These are phyloP conservation scores for Synchiropus splendidus DNA, from an alignment of 2,113 vertebrate species.

Conservation along the genomic window DNA sequence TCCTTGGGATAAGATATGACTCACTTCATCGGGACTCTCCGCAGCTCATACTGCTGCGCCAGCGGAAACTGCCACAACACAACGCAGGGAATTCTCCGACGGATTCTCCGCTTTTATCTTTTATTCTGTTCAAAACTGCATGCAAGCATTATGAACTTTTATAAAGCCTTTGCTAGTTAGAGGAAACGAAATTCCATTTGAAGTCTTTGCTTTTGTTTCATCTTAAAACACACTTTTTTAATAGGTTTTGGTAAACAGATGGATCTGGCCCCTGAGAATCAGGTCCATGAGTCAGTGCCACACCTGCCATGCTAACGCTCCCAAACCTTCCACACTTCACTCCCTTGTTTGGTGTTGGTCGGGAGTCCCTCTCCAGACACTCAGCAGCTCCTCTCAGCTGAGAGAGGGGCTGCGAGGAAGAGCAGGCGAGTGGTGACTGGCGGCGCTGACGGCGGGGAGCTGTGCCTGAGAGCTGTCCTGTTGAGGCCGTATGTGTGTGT, in stretches of 20 bases:
- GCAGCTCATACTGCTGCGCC: slow-evolving; percentile 32
- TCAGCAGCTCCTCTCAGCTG: background rate
- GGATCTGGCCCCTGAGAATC: no score
- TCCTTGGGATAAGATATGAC: slow-evolving; percentile 38
- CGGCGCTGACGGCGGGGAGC: slow-evolving; percentile 19
- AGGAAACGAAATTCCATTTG: slow-evolving; percentile 2
- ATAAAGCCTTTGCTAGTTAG: slow-evolving; percentile 4
- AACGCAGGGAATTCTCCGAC: slow-evolving; percentile 19
- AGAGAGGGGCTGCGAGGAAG: background rate
- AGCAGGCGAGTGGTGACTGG: slow-evolving; percentile 30
- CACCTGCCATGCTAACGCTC: no score
- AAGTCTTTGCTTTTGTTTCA: no score
- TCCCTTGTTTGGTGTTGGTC: no score
- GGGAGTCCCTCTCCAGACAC: background rate
- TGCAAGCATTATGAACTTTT: slow-evolving; percentile 4
- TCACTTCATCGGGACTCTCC: slow-evolving; percentile 34
- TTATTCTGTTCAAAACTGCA: slow-evolving; percentile 26
- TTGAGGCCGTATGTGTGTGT: slow-evolving; percentile 17
- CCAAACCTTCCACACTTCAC: no score
- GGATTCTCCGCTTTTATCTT: slow-evolving; percentile 23
- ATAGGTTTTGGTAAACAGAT: no score
- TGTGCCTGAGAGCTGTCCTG: slow-evolving; percentile 17
- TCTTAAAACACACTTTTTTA: no score
- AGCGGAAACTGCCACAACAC: slow-evolving; percentile 27
- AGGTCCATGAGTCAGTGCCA: no score